A percentile compares a stretch with the other conserved stretches of the same genome.
These are phyloP conservation scores for Luehdorfia chinensis DNA, from an alignment of 1,140 invertebrate genomes.

Conservation along the genomic window DNA sequence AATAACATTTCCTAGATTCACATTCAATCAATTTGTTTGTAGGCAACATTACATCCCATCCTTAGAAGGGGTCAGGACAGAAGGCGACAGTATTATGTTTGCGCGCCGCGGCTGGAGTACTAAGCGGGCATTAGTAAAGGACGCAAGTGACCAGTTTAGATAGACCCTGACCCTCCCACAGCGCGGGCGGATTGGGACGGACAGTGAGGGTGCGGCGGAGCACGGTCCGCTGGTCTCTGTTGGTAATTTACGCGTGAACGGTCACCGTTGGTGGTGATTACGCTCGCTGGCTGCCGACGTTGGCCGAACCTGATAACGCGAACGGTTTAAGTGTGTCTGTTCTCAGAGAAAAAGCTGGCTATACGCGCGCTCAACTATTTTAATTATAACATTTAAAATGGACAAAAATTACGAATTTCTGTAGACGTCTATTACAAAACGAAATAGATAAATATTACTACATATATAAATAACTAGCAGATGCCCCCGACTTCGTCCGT, in stretches of 20 bases:
- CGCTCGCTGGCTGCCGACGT: conserved; percentile 49
- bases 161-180: conserved; percentile 30
- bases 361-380: not conserved
- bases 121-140: conserved; percentile 64
- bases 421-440: too few species aligned
- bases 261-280: conserved; percentile 64
- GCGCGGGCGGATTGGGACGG: conserved; percentile 6
- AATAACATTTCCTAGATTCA: too few species aligned
- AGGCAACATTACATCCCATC: conserved; percentile 8
- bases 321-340: conserved; percentile 32
- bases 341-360: conserved; percentile 13
- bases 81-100: conserved; percentile 44
- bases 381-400: conserved; percentile 8
- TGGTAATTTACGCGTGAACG: conserved; percentile 69
- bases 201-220: conserved; percentile 26
- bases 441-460: too few species aligned
- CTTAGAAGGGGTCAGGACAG: conserved; percentile 28
- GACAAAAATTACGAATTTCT: too few species aligned
- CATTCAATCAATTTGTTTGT: conserved; percentile 8
- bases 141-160: conserved; percentile 38
- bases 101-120: conserved; percentile 45
- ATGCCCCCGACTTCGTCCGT: too few species aligned
- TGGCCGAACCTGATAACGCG: conserved; percentile 52
- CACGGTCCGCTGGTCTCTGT: conserved; percentile 30
- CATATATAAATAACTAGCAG: too few species aligned